A percentile compares a stretch with the other conserved stretches of the same genome.
These are phyloP conservation scores for Procavia capensis DNA, from an alignment of 2,113 vertebrate genomes.

Conservation along the genomic window DNA sequence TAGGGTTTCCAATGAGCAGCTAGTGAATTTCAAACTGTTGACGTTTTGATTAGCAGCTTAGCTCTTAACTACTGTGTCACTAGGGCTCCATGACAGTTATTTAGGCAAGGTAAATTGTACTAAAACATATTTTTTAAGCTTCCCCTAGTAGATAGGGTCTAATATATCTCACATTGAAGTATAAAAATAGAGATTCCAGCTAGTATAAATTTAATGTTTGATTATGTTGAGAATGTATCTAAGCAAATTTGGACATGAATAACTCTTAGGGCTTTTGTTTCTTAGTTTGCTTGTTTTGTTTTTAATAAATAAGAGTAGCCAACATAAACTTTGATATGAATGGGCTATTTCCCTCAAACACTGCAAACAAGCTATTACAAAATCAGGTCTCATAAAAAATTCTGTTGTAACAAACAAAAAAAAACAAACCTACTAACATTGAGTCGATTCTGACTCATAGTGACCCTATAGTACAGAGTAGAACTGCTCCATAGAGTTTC, in stretches of 20 bases:
- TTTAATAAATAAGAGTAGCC: conserved; percentile 36
- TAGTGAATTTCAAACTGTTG: too few species aligned
- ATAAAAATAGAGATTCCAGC: not conserved
- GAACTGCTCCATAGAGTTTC: too few species aligned
- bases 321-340: conserved; percentile 8
- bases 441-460: too few species aligned
- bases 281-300: not conserved
- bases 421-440: too few species aligned
- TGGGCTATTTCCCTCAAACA: conserved; percentile 8
- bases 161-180: not conserved
- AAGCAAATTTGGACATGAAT: conserved; percentile 18
- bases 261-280: not conserved
- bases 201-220: not conserved
- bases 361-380: conserved; percentile 28
- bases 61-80: too few species aligned
- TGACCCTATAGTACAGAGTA: too few species aligned
- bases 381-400: conserved; percentile 1
- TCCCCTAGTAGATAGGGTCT: not conserved
- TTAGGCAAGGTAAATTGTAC: conserved; percentile 35
- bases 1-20: too few species aligned
- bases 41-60: too few species aligned
- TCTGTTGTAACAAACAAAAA: too few species aligned
- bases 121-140: conserved; percentile 33
- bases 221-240: not conserved
- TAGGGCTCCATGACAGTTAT: not conserved